Evolutionary conservation across 1,140 invertebrate genomes (phyloP).

Genomic region (Cydia strobilella): DNA sequence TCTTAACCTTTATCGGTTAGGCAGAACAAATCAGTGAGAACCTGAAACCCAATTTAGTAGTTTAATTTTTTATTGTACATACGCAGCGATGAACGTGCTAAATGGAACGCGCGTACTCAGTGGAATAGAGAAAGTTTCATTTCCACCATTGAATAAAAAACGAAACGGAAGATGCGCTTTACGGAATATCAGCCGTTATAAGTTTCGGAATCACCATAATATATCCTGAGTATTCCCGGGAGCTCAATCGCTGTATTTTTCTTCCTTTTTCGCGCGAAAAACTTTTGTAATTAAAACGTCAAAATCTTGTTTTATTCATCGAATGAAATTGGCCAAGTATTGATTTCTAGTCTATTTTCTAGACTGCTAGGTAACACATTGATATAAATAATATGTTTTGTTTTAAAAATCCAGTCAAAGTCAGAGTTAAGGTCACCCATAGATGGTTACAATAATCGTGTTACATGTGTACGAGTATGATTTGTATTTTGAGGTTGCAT

Average conservation of each 20-base stretch:
- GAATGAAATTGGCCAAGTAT: slow-evolving; percentile 9
- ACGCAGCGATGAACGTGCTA: slow-evolving; percentile 25
- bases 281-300: slow-evolving; percentile 31
- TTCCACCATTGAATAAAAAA: slow-evolving; percentile 15
- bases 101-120: not conserved
- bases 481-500: not conserved
- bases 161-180: slow-evolving; percentile 22
- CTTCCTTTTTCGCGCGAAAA: slow-evolving; percentile 11
- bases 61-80: not conserved
- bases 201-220: slow-evolving; percentile 26
- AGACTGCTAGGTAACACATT: not conserved
- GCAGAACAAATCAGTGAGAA: not conserved
- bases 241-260: slow-evolving; percentile 20
- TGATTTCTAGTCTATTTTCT: too few relatives aligned
- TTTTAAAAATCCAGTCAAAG: too few relatives aligned
- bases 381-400: not conserved
- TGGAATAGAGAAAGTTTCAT: slow-evolving; percentile 39
- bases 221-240: slow-evolving; percentile 27
- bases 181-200: slow-evolving; percentile 22
- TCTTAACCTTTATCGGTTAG: not conserved
- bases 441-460: not conserved
- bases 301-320: slow-evolving; percentile 23
- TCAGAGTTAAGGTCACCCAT: not conserved
- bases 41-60: too few relatives aligned
- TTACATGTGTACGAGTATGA: not conserved